phyloP scores from a whole-genome alignment of 2,888 invertebrate species.

The Hypena proboscidalis region DNA sequence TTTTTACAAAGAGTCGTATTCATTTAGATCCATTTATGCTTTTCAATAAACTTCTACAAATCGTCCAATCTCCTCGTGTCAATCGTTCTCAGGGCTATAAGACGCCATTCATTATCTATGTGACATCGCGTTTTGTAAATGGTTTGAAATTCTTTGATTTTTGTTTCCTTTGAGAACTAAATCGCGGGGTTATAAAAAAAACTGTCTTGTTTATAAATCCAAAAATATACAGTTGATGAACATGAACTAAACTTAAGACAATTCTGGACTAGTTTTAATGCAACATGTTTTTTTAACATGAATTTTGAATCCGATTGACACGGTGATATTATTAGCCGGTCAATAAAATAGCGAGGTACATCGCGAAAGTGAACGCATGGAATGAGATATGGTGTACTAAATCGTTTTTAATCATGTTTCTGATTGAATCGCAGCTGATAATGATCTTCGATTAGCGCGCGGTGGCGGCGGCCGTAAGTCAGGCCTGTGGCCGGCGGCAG shows the following conservation, averaged over 20 bases:
- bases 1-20: conserved; percentile 61
- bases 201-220: conserved; percentile 2
- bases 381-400: conserved; percentile 57
- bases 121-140: conserved; percentile 62
- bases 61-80: conserved; percentile 70
- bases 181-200: background rate
- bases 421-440: conserved; percentile 74
- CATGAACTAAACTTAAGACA: background rate
- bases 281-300: background rate
- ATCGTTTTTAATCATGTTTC: conserved; percentile 75
- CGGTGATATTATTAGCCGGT: conserved; percentile 33
- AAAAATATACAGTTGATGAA: conserved; percentile 14
- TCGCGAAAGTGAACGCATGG: conserved; percentile 39
- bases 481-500: conserved; percentile 10
- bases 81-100: conserved; percentile 59
- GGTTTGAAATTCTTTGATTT: conserved; percentile 68
- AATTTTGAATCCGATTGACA: conserved; percentile 34
- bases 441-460: conserved; percentile 74
- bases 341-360: conserved; percentile 32
- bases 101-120: conserved; percentile 65
- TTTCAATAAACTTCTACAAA: conserved; percentile 72
- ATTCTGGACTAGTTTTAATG: no score
- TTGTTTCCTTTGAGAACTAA: conserved; percentile 49
- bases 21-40: conserved; percentile 62
- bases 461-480: conserved; percentile 39